Evolutionary conservation across 2,888 invertebrate species (phyloP).

Genomic region (Sericinus montela): DNA sequence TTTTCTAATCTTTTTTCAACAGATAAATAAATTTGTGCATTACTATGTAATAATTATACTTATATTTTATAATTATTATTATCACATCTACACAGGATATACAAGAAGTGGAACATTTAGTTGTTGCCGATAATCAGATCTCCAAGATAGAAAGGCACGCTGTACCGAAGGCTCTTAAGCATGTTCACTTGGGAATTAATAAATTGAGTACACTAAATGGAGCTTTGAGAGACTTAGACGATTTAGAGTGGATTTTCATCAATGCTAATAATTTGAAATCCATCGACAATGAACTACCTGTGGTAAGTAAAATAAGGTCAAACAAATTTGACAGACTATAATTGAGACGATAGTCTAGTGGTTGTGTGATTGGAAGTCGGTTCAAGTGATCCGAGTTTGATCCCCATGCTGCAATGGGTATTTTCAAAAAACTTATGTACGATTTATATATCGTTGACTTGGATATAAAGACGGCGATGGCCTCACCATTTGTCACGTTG

Average conservation of each 20-base stretch:
- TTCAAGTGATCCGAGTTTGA: too few relatives aligned
- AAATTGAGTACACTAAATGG: constrained; percentile 85
- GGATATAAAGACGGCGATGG: too few relatives aligned
- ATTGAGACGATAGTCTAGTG: too few relatives aligned
- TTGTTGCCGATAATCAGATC: constrained; percentile 87
- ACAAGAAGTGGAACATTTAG: constrained; percentile 82
- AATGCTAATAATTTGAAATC: constrained; percentile 87
- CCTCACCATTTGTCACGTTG: too few relatives aligned
- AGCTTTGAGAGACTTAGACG: constrained; percentile 85
- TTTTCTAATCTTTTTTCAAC: too few relatives aligned
- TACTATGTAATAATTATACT: not conserved
- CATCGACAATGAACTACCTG: constrained; percentile 87
- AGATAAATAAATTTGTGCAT: not conserved
- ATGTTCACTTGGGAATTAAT: constrained; percentile 87
- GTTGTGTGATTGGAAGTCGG: too few relatives aligned
- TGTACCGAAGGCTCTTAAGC: constrained; percentile 83
- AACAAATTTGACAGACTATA: too few relatives aligned
- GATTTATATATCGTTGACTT: too few relatives aligned
- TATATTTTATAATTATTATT: too few relatives aligned
- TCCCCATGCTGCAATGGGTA: too few relatives aligned
- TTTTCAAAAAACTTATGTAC: too few relatives aligned
- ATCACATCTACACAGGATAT: constrained; percentile 47
- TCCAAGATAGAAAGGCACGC: constrained; percentile 85
- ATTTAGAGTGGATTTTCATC: constrained; percentile 88
- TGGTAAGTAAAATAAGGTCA: constrained; percentile 56